phyloP scores from a whole-genome alignment of 2,888 invertebrate genomes.

The Halocaridina rubra region DNA sequence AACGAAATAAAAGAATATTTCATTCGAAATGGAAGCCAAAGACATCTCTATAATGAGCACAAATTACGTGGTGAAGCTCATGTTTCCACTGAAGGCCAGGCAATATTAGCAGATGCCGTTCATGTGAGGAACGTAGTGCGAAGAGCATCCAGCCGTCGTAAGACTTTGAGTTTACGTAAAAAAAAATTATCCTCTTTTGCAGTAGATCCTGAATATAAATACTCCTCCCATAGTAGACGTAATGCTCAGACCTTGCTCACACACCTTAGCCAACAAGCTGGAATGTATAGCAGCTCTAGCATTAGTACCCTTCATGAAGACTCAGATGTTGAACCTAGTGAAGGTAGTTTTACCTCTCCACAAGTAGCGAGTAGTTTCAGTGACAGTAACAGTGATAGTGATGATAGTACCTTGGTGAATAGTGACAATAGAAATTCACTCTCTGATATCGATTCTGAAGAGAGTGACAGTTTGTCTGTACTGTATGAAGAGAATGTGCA shows the following conservation, averaged over 20 bases:
- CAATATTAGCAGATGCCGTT: neutral
- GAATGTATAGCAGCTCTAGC: neutral
- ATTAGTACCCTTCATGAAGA: neutral
- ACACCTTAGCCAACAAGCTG: neutral
- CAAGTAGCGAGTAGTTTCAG: too few relatives aligned
- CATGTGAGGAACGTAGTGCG: neutral
- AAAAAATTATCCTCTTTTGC: slow-evolving; percentile 40
- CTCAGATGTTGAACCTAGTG: slow-evolving; percentile 16
- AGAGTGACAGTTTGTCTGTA: neutral
- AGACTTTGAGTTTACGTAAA: slow-evolving; percentile 1
- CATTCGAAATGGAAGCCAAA: slow-evolving; percentile 43
- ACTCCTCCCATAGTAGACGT: slow-evolving; percentile 6
- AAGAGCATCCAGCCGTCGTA: slow-evolving; percentile 23
- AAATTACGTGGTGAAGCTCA: slow-evolving; percentile 18
- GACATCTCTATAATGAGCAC: slow-evolving; percentile 9
- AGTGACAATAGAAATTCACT: neutral
- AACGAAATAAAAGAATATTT: slow-evolving; percentile 53
- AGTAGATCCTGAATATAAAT: slow-evolving; percentile 43
- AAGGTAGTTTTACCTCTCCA: too few relatives aligned
- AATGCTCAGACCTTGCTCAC: slow-evolving; percentile 45
- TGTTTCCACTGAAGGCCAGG: neutral
- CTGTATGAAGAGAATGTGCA: neutral
- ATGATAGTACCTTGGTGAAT: slow-evolving; percentile 31
- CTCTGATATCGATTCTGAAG: neutral
- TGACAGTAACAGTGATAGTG: slow-evolving; percentile 7